Evolutionary conservation across 1,140 invertebrate genomes (phyloP).

Genomic region (Portunus trituberculatus): DNA sequence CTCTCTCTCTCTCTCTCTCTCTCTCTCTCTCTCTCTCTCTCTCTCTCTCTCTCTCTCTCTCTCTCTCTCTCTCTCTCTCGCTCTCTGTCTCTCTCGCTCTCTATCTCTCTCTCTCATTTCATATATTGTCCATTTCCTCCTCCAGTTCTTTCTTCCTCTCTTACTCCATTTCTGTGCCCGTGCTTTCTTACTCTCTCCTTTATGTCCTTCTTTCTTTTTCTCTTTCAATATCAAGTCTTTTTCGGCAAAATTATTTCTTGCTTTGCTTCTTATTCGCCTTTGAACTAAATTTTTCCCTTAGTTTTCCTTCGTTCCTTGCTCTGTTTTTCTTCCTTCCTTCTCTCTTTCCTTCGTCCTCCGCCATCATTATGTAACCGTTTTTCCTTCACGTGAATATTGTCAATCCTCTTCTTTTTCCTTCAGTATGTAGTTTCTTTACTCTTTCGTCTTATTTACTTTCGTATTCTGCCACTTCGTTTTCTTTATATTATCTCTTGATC

Average conservation of each 20-base stretch:
- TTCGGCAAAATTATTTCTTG: background rate
- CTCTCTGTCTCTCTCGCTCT: background rate
- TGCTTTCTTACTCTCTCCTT: background rate
- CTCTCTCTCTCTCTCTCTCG: background rate
- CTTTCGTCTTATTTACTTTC: too few species aligned
- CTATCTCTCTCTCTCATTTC: constrained; percentile 28
- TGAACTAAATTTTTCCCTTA: background rate
- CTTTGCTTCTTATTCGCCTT: too few species aligned
- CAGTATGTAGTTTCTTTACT: too few species aligned
- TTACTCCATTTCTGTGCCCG: background rate
- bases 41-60: background rate
- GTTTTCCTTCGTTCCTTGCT: background rate
- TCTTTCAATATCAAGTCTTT: background rate
- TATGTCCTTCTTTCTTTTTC: background rate
- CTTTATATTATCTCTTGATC: too few species aligned
- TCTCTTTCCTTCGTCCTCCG: too few species aligned
- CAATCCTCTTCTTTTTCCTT: too few species aligned
- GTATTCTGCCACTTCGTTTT: too few species aligned
- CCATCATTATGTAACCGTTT: too few species aligned
- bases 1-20: too few species aligned
- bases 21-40: background rate
- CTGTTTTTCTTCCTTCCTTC: background rate
- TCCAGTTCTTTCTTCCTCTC: background rate
- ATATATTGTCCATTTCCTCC: background rate
- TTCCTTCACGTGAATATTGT: too few species aligned